Evolutionary conservation across 2,888 invertebrate genomes (phyloP), one percentile per base, ranked within the genome.

Genomic region (Ectropis crepuscularia): DNA sequence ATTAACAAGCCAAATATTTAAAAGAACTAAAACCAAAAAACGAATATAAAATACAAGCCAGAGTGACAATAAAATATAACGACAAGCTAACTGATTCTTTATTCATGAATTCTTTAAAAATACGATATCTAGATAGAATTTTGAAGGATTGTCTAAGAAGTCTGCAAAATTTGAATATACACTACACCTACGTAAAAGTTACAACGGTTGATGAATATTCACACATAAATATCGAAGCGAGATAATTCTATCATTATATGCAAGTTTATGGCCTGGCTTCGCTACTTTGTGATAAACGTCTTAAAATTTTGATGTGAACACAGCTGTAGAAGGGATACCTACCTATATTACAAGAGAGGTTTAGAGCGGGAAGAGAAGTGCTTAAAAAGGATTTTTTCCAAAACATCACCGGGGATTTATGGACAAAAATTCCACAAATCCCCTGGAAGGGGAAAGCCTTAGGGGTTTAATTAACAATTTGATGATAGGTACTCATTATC

Each of bases 51-150:
- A 67, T 47, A 9, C 45, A 53, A 8, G 58, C 54, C 45, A 42
- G 46, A 57, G 65, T 67, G 63, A 65, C 68, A 69, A 71, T 78
- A 75, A 76, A 76, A 76, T 59, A 54, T 70, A 73, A 74, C 68
- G 57, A 68, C 51, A 45, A 37, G 49, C 42, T 39, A 58, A 63
- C 50, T 70, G 46, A 65, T 62, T 78, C 70, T 63, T 67, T 74
- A 80, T 78, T 78, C 75, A 75, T 77, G 68, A 73, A 48, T 66
- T 59, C 73, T 76, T 80, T 77, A 75, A 69, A 39, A 39, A 50
- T 63, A 58, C 63, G 60, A 55, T 55, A 39, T 39, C 39, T 50
- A 12, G 39, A 45, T 60, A 57, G 38, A 45, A 2, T 28, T 58
- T 63, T 70, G 65, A 67, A 65, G 45, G 58, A 64, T 70, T 58